Base-by-base conservation (phyloP, 2,888 invertebrate species). In the Calameuta filiformis region DNA sequence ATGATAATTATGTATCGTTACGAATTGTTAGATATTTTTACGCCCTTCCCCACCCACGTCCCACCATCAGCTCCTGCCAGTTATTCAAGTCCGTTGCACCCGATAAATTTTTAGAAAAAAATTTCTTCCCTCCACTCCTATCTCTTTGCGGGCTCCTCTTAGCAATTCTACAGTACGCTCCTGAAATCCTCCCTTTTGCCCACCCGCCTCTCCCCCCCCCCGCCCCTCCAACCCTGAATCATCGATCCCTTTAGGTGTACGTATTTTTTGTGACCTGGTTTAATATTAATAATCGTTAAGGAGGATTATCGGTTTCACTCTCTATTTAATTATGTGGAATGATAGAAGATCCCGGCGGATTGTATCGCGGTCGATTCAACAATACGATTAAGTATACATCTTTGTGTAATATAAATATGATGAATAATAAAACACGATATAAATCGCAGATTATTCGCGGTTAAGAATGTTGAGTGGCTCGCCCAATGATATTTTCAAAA, bases 391-490 rank as follows among this genome's bases (percentile, higher is more conserved):
- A 87, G 85, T 88, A 88, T 89, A 88, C 87, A 89, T 88, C 86
- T 89, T 88, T 89, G 89, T 89, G 89, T 89, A 89, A 89, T 87
- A 89, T 88, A 89, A 89, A 89, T 87, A 89, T 88, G 85, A 87
- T 85, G 83, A 87, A 86, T 87, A 86, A 88, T 86, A 88, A 89
- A 87, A 86, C 82, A 84, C 83, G 84, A 84, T 87, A 84, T 85
- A 85, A 86, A 81, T 85, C 85, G 84, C 82, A 87, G 40, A 56
- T 23, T 1, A 9, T 6, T 23, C 23, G 40, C 23, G 40, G 6
- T 9, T 4, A 23, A 56, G 1, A 23, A 15, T 23, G 4, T 56
- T 15, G 23, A 56, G 9, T 23, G 9, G 40, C 40, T 4, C 15
- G 40, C 40, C 40, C 40, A 15, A 56, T 56, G 23, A 56, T 56